phyloP scores from a whole-genome alignment of 64 coral and sea anemone species.

The Dendronephthya gigantea region DNA sequence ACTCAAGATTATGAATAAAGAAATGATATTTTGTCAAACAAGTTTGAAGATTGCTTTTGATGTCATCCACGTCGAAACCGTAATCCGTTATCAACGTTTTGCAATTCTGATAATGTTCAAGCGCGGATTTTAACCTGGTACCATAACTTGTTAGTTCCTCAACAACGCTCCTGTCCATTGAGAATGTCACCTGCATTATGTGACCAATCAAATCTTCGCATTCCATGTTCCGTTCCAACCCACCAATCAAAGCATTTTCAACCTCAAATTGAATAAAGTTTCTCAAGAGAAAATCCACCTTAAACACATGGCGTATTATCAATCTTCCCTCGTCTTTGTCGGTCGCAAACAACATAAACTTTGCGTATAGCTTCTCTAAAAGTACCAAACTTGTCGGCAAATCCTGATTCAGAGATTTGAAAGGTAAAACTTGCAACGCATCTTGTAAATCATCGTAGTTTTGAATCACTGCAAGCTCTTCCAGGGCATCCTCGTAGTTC shows the following conservation, averaged over 20 bases:
- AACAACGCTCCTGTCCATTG: not conserved
- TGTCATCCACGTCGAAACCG: not conserved
- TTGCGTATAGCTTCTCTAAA: not conserved
- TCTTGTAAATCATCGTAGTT: not conserved
- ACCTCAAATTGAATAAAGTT: not conserved
- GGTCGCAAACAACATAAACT: not conserved
- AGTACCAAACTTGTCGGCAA: not conserved
- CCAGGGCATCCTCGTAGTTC: too few species aligned
- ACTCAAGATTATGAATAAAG: not conserved
- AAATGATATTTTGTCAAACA: not conserved
- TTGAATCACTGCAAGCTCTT: not conserved
- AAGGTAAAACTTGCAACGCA: not conserved
- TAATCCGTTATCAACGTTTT: not conserved
- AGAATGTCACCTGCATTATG: not conserved
- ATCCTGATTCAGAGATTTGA: not conserved
- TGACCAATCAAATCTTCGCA: not conserved
- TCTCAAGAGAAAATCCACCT: not conserved
- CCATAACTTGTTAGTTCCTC: not conserved
- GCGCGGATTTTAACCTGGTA: not conserved
- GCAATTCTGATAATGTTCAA: not conserved
- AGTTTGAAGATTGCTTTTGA: not conserved
- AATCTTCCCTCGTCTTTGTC: not conserved
- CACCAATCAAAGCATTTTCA: not conserved
- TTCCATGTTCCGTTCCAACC: not conserved
- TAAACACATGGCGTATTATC: not conserved